A percentile compares a stretch with the other conserved stretches of the same genome.
phyloP scores from a whole-genome alignment of 2,797 vertebrate genomes.

The Neomorphus geoffroyi region DNA sequence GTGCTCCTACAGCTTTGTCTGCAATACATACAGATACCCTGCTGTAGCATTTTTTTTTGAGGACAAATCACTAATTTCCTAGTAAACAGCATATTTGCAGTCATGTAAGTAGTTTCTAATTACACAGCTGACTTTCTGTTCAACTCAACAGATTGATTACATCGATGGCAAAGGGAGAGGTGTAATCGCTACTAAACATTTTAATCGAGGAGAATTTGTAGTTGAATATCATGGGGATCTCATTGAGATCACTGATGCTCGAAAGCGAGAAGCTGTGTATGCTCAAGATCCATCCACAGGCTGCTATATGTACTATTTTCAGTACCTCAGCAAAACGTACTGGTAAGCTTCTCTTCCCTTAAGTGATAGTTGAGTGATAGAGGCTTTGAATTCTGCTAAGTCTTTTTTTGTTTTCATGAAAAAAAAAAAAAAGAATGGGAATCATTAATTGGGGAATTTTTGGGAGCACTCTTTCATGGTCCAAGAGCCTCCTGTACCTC shows the following conservation, averaged over 20 bases:
- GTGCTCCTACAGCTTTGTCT: not conserved
- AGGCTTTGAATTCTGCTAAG: not conserved
- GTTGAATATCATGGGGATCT: conserved; percentile 98
- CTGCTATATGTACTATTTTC: conserved; percentile 99
- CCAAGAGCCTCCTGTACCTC: not conserved
- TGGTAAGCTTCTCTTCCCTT: conserved; percentile 82
- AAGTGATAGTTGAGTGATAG: no score
- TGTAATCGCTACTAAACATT: conserved; percentile 89
- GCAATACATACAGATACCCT: not conserved
- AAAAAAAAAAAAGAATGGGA: not conserved
- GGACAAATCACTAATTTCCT: not conserved
- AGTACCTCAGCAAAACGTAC: conserved; percentile 90
- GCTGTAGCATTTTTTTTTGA: not conserved
- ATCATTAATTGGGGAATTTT: not conserved
- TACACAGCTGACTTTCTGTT: not conserved
- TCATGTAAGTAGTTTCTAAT: not conserved
- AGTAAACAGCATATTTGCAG: not conserved
- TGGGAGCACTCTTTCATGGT: not conserved
- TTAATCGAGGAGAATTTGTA: conserved; percentile 92
- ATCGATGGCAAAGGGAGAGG: conserved; percentile 95
- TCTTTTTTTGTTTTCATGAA: not conserved
- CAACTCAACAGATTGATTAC: conserved; percentile 83
- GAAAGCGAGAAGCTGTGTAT: conserved; percentile 84
- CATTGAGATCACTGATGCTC: conserved; percentile 92
- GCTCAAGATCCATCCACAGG: conserved; percentile 89